Evolutionary conservation across 1,140 invertebrate species (phyloP).

Genomic region (Megalopta genalis): DNA sequence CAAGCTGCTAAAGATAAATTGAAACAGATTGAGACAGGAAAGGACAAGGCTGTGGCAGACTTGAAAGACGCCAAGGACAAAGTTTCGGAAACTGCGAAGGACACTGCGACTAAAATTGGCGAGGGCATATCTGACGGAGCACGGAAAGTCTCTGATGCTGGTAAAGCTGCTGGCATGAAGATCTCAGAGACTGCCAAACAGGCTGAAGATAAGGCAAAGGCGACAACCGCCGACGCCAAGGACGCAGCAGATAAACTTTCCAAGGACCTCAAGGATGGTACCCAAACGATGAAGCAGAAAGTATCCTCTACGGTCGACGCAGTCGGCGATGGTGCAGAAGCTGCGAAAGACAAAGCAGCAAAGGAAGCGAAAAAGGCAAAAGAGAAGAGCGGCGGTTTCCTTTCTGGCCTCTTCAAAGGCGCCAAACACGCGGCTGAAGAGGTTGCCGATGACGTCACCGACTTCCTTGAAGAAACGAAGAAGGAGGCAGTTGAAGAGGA

Average conservation of each 20-base stretch:
- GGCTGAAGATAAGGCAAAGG: neutral
- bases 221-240: neutral
- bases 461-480: slow-evolving; percentile 69
- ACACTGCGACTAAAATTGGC: slow-evolving; percentile 42
- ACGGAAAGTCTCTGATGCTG: neutral
- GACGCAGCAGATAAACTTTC: slow-evolving; percentile 32
- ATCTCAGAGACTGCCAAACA: neutral
- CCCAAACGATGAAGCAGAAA: slow-evolving; percentile 25
- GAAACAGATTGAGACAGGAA: neutral
- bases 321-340: slow-evolving; percentile 5
- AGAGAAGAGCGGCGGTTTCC: slow-evolving; percentile 56
- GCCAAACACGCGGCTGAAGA: slow-evolving; percentile 70
- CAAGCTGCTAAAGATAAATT: slow-evolving; percentile 23
- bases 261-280: slow-evolving; percentile 40
- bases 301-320: neutral
- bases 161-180: neutral
- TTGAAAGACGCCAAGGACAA: slow-evolving; percentile 49
- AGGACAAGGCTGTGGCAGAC: neutral
- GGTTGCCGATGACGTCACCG: slow-evolving; percentile 70
- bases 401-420: slow-evolving; percentile 63
- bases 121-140: neutral
- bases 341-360: slow-evolving; percentile 44
- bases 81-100: slow-evolving; percentile 18
- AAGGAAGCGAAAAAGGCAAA: slow-evolving; percentile 57
- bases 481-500: slow-evolving; percentile 63